Evolutionary conservation across 2,113 vertebrate species (phyloP).

Genomic region (Penelope pileata): DNA sequence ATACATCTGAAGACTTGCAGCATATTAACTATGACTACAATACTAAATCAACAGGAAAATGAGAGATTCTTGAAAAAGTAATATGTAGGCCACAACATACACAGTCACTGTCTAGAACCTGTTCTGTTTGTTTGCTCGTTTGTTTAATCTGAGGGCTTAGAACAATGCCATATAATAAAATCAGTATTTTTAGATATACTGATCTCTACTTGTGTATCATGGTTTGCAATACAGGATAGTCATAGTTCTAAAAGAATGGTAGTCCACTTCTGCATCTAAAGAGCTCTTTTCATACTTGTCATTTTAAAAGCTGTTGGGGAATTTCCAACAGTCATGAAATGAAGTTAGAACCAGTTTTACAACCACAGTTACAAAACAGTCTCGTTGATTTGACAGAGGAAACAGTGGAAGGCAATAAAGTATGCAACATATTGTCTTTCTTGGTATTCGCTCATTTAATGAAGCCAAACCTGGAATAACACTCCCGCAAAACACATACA

Average conservation of each 20-base stretch:
- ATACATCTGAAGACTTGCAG: no score
- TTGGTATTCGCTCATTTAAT: conserved; percentile 28
- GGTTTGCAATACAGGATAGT: neutral
- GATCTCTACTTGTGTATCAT: neutral
- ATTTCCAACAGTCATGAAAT: neutral
- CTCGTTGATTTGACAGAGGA: neutral
- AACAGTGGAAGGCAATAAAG: conserved; percentile 3
- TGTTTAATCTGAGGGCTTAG: neutral
- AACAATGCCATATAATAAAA: neutral
- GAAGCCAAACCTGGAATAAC: conserved; percentile 16
- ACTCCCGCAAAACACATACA: conserved; percentile 15
- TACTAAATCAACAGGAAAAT: neutral
- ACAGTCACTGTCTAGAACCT: neutral
- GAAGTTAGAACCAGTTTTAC: neutral
- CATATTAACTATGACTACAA: neutral
- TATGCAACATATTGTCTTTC: neutral
- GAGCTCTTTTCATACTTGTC: neutral
- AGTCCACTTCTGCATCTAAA: neutral
- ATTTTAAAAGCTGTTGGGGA: conserved; percentile 9
- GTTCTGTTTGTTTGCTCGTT: neutral
- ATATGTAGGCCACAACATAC: neutral
- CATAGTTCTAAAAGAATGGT: neutral
- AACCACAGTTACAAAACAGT: neutral
- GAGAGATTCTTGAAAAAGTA: neutral
- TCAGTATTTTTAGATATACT: neutral